Evolutionary conservation across 92 coral and sea anemone genomes (phyloP).

Genomic region (Parazoanthus swiftii): DNA sequence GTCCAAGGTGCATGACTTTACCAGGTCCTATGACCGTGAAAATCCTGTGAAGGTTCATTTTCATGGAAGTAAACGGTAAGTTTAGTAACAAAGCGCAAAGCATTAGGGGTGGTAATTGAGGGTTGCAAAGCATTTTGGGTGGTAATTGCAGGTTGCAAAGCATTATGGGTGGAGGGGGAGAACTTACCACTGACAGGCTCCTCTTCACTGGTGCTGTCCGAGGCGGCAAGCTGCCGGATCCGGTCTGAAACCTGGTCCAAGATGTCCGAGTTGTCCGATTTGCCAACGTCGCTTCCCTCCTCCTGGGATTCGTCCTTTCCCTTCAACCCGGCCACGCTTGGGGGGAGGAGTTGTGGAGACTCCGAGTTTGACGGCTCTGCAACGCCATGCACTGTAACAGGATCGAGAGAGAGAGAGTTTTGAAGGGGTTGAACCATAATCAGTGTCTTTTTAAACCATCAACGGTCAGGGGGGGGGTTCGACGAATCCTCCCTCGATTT

Average conservation of each 20-base stretch:
- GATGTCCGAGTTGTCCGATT: constrained; percentile 51
- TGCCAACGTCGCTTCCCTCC: constrained; percentile 19
- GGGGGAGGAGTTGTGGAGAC: neutral
- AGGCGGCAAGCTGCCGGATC: constrained; percentile 76
- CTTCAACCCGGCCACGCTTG: neutral
- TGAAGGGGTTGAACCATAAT: neutral
- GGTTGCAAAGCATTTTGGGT: neutral
- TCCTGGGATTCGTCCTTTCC: neutral
- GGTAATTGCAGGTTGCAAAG: neutral
- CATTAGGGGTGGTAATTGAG: neutral
- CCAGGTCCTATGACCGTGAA: too few relatives aligned
- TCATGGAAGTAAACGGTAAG: too few relatives aligned
- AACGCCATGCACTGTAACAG: neutral
- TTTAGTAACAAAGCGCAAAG: too few relatives aligned
- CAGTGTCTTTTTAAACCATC: neutral
- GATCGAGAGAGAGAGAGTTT: too few relatives aligned
- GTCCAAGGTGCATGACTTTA: too few relatives aligned
- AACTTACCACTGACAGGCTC: constrained; percentile 55
- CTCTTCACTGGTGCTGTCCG: constrained; percentile 80
- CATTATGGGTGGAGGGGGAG: neutral
- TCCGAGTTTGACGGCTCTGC: neutral
- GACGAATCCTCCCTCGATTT: too few relatives aligned
- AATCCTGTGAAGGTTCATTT: too few relatives aligned
- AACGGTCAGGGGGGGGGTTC: too few relatives aligned
- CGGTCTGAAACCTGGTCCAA: constrained; percentile 72